A percentile compares a stretch with the other conserved stretches of the same genome.
phyloP scores from a whole-genome alignment of 2,113 vertebrate genomes.

The Cyprinus carpio region DNA sequence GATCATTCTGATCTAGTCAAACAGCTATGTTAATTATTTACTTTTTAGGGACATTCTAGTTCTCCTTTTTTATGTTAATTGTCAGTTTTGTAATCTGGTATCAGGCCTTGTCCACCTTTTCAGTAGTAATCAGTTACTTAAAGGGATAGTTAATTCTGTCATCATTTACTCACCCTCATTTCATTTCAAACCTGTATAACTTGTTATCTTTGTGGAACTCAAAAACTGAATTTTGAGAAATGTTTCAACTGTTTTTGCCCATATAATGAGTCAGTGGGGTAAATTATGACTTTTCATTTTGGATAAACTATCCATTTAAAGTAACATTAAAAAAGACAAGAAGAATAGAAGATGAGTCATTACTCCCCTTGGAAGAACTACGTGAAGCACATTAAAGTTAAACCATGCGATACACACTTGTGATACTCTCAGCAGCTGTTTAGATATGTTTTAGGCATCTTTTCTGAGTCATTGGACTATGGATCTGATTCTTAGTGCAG shows the following conservation, averaged over 20 bases:
- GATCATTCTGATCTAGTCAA: not conserved
- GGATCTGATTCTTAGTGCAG: constrained; percentile 52
- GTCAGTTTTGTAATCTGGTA: not conserved
- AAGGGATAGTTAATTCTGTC: not conserved
- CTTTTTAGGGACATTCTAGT: not conserved
- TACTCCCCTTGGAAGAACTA: constrained; percentile 33
- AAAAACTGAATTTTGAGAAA: too few species aligned
- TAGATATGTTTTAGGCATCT: constrained; percentile 18
- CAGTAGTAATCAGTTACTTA: not conserved
- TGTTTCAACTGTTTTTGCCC: too few species aligned
- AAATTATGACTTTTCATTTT: too few species aligned
- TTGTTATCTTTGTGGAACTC: too few species aligned
- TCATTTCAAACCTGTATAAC: too few species aligned
- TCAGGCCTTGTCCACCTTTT: not conserved
- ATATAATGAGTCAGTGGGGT: too few species aligned
- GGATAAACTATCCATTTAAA: not conserved
- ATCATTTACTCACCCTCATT: too few species aligned
- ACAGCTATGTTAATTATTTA: not conserved
- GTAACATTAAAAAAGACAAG: constrained; percentile 3
- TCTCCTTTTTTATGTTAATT: not conserved
- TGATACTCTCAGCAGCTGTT: constrained; percentile 25
- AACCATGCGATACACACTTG: not conserved
- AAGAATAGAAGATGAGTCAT: constrained; percentile 50
- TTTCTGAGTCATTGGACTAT: constrained; percentile 37
- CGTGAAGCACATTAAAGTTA: constrained; percentile 2